phyloP scores from a whole-genome alignment of 23 tunicate genomes.

The Halocynthia roretzi region DNA sequence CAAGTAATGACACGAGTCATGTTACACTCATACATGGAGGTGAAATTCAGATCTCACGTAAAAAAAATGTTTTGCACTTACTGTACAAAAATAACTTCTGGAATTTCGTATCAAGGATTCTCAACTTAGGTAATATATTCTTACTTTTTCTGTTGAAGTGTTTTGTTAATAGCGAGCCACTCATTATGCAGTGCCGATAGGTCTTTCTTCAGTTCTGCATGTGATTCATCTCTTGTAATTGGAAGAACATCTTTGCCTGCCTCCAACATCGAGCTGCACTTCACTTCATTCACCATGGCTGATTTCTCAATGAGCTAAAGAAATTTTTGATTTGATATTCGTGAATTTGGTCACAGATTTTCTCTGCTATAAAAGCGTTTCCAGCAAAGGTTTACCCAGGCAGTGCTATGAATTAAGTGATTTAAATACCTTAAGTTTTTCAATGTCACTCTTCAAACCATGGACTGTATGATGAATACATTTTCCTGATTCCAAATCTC shows the following conservation, averaged over 20 bases:
- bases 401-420: not conserved
- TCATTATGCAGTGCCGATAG: conserved; percentile 32
- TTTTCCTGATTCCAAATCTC: conserved; percentile 8
- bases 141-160: conserved; percentile 40
- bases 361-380: not conserved
- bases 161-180: conserved; percentile 24
- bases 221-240: conserved; percentile 19
- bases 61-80: too few relatives aligned
- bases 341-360: not conserved
- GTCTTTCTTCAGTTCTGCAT: conserved; percentile 30
- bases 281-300: conserved; percentile 14
- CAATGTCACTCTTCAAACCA: conserved; percentile 13
- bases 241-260: conserved; percentile 45
- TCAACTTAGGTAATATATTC: not conserved
- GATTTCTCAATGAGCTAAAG: conserved; percentile 8
- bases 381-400: not conserved
- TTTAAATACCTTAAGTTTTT: not conserved
- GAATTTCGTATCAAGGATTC: too few relatives aligned
- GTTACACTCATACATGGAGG: too few relatives aligned
- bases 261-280: conserved; percentile 29
- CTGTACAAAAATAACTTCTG: too few relatives aligned
- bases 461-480: conserved; percentile 1
- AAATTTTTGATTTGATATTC: not conserved
- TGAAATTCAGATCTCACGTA: too few relatives aligned
- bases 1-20: too few relatives aligned